A percentile compares a stretch with the other conserved stretches of the same genome.
phyloP scores from a whole-genome alignment of 2,113 vertebrate species.

The Salminus brasiliensis region DNA sequence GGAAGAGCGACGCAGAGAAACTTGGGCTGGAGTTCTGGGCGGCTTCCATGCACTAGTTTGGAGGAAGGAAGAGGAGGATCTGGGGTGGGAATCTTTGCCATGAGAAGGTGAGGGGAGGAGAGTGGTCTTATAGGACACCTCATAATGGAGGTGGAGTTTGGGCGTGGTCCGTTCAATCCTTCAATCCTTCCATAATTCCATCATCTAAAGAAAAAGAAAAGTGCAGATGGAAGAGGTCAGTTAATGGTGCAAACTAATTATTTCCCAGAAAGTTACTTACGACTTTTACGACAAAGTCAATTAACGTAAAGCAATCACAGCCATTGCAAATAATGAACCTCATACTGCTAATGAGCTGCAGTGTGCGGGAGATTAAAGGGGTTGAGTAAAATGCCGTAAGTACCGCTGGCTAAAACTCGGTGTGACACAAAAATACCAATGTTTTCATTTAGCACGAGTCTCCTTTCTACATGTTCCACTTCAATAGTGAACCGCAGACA shows the following conservation, averaged over 20 bases:
- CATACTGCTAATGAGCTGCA: background rate
- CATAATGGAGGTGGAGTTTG: too few species aligned
- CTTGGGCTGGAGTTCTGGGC: too few species aligned
- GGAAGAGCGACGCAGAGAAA: too few species aligned
- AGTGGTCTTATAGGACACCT: too few species aligned
- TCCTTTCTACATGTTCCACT: background rate
- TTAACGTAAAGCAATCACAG: background rate
- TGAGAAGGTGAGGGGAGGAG: too few species aligned
- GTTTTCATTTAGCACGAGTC: background rate
- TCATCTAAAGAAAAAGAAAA: too few species aligned
- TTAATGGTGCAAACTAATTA: too few species aligned
- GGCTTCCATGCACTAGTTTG: too few species aligned
- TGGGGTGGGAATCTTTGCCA: too few species aligned
- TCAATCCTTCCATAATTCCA: too few species aligned
- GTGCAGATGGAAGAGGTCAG: background rate
- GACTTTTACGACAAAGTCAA: background rate
- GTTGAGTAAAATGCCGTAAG: background rate
- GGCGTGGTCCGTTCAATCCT: too few species aligned
- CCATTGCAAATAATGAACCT: background rate
- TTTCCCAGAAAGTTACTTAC: background rate
- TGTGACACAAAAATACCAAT: background rate
- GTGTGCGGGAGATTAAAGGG: background rate
- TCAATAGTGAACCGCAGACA: background rate
- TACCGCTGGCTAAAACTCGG: background rate
- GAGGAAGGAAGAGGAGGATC: too few species aligned